Conservation (phyloP, 2,888 invertebrate species). For the Odontothrips loti region DNA sequence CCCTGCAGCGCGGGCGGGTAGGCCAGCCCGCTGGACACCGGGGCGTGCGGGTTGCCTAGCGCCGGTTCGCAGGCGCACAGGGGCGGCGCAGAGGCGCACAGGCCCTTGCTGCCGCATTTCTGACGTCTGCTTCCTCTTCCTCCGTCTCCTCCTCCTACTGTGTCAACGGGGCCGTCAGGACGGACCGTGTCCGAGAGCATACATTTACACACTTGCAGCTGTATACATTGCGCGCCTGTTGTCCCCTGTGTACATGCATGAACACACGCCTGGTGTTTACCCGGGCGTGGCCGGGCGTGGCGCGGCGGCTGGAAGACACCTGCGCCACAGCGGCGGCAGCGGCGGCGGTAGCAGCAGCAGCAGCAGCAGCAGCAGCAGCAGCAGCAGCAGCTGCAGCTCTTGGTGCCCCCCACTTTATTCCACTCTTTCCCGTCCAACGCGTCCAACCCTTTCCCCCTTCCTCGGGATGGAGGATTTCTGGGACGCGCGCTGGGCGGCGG, state of each 20-base stretch:
- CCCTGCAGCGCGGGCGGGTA: background rate
- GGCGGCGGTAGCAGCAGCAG: background rate
- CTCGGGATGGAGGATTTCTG: background rate
- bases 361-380: background rate
- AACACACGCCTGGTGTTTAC: background rate
- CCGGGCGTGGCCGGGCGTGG: background rate
- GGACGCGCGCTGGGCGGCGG: background rate
- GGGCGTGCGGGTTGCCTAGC: background rate
- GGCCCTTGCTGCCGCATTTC: background rate
- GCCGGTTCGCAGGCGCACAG: background rate
- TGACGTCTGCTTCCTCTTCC: too few relatives aligned
- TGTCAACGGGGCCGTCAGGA: background rate
- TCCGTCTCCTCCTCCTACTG: background rate
- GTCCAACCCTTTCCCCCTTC: background rate
- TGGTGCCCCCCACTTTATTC: background rate
- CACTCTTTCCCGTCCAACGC: background rate
- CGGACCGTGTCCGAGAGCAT: background rate
- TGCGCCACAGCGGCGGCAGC: background rate
- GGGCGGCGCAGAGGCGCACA: background rate
- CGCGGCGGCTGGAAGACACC: background rate
- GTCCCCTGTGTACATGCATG: conserved; percentile 8
- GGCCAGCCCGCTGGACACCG: background rate
- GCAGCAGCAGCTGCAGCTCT: background rate
- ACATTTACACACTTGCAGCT: conserved; percentile 11
- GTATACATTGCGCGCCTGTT: background rate